Evolutionary conservation across 1,140 invertebrate genomes (phyloP), one percentile per base, ranked within the genome.

Genomic region (Drosophila fuyamai): DNA sequence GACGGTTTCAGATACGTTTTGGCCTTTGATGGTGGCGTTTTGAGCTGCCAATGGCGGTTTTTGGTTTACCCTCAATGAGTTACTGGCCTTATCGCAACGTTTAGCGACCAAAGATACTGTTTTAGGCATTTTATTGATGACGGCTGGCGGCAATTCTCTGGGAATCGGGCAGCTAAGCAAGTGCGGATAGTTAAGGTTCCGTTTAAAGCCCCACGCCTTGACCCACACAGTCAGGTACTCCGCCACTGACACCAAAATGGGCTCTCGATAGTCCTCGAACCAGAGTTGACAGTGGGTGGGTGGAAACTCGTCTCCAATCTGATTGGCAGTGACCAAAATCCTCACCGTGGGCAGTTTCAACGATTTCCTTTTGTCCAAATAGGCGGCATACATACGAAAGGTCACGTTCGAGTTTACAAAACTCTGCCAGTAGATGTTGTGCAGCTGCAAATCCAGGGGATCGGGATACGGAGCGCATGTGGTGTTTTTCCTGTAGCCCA

Each of bases 161-260:
- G 97, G 94, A 81, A 96, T 95, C 83, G 96, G 97, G 1, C 97
- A 96, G 36, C 97, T 95, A 43, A 98, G 92, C 89, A 97, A 97
- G 0, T 97, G 97, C 76, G 98, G 97, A 77, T 97, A 96, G 40
- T 96, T 96, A 0, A 96, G 96, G 80, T 97, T 95, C 74, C 96
- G 96, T 88, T 97, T 97, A 84, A 97, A 97, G 23, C 97, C 97
- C 97, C 97, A 98, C 84, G 96, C 96, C 36, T 95, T 95, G 79
- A 97, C 95, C 97, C 97, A 98, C 58, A 98, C 96, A 85, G 97
- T 97, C 75, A 97, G 96, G 91, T 97, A 98, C 82, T 97, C 97
- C 50, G 96, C 94, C 1, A 95, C 95, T 54, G 95, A 95, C 0
- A 96, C 94, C 13, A 98, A 94, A 0, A 95, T 94, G 0, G 96